Percentiles rank a stretch among this genome's conserved stretches.
phyloP scores from a whole-genome alignment of 1,140 invertebrate genomes.

The Tribolium madens region DNA sequence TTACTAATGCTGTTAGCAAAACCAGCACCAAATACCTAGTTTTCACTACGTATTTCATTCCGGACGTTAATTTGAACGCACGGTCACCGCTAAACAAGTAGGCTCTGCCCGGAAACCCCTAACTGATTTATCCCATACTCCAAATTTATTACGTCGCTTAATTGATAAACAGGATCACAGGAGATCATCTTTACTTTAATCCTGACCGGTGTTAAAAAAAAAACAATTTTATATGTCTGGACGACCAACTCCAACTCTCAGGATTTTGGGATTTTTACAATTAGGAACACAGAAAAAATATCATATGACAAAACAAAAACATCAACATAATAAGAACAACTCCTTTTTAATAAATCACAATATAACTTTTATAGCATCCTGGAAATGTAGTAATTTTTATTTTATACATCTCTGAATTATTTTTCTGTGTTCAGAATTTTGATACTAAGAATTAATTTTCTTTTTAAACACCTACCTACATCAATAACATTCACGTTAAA shows the following conservation, averaged over 20 bases:
- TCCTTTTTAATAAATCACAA: not conserved
- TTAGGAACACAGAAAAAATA: not conserved
- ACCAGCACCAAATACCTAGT: constrained; percentile 27
- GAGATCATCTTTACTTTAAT: constrained; percentile 2
- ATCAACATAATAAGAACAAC: not conserved
- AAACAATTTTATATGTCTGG: not conserved
- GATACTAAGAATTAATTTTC: too few relatives aligned
- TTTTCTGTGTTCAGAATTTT: too few relatives aligned
- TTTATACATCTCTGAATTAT: too few relatives aligned
- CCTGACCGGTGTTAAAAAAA: too few relatives aligned
- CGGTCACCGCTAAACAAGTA: constrained; percentile 15
- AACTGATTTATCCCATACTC: not conserved
- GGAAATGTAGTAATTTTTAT: too few relatives aligned
- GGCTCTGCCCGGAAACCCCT: constrained; percentile 3
- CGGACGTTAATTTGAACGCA: constrained; percentile 18
- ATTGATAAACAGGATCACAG: constrained; percentile 14
- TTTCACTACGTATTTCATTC: constrained; percentile 34
- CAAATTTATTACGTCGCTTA: constrained; percentile 10
- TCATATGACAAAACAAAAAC: not conserved
- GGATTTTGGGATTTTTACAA: too few relatives aligned
- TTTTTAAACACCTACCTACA: too few relatives aligned
- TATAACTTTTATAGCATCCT: too few relatives aligned
- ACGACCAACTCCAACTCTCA: not conserved
- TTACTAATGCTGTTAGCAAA: constrained; percentile 12
- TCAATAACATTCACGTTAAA: too few relatives aligned